phyloP scores from a whole-genome alignment of 2,113 vertebrate species.

The Climacteris rufus region DNA sequence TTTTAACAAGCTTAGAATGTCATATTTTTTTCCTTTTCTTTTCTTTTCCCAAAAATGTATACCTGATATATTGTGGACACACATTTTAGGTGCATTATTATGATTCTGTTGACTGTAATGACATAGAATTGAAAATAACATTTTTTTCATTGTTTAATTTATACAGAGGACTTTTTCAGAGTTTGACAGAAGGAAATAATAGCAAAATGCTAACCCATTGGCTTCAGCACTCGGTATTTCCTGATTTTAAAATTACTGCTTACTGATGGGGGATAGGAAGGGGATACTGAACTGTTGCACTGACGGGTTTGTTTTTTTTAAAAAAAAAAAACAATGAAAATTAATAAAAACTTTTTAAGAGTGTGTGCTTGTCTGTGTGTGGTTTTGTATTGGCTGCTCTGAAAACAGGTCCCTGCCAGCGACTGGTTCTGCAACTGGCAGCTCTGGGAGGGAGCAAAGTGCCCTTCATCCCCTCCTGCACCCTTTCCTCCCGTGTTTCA shows the following conservation, averaged over 20 bases:
- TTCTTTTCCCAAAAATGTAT: constrained; percentile 69
- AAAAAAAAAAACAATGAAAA: constrained; percentile 75
- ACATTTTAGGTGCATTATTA: constrained; percentile 82
- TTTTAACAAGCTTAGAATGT: constrained; percentile 82
- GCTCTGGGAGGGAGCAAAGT: not conserved
- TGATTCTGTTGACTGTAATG: constrained; percentile 83
- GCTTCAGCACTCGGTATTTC: constrained; percentile 79
- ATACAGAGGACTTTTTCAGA: constrained; percentile 84
- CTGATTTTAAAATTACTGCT: constrained; percentile 74
- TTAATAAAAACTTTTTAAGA: constrained; percentile 84
- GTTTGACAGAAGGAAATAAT: constrained; percentile 81
- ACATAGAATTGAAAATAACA: constrained; percentile 80
- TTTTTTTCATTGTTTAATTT: constrained; percentile 83
- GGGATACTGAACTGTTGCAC: constrained; percentile 78
- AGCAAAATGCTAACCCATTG: constrained; percentile 80
- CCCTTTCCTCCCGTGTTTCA: not conserved
- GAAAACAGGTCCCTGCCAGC: not conserved
- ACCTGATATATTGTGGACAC: constrained; percentile 79
- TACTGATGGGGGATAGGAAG: constrained; percentile 73
- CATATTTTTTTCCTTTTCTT: constrained; percentile 70
- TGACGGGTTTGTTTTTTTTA: constrained; percentile 78
- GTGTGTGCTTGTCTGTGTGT: constrained; percentile 43
- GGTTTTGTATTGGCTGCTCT: not conserved
- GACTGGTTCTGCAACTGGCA: not conserved
- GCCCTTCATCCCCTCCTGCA: not conserved